Base-by-base conservation (phyloP, 1,140 invertebrate species). In the Zaprionus ghesquierei region DNA sequence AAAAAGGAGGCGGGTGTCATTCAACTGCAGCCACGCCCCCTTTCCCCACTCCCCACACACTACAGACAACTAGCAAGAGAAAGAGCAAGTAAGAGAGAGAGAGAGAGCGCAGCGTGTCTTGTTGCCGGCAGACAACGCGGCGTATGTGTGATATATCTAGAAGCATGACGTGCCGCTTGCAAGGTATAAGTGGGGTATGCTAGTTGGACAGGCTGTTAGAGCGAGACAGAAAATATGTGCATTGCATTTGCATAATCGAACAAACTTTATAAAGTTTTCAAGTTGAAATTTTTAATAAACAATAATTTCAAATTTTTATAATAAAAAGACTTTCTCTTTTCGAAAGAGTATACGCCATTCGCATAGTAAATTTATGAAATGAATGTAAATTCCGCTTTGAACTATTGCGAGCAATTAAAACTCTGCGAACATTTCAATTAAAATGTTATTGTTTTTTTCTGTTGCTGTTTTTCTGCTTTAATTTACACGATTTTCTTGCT, bases 121-220 rank as follows among this genome's bases (percentile, higher is more conserved):
- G 15, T 41, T 20, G 70, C 58, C 70, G 80, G 60, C 78, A 76
- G 78, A 78, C 82, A 63, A 76, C 38, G 69, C 65, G 75, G 71
- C 82, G 79, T 77, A 87, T 79, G 79, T 51, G 82, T 70, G 41
- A 81, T 86, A 55, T 69, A 69, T 69, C 5, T 12, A 69, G 1
- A 3, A 25, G 9, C 15, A 22, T 46, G 41, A 41, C n/a, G 6
- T 2, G 35, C 35, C 13, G 33, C 10, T 35, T 33, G 12, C 31
- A 35, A 13, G 33, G 38, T 18, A 44, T 15, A 2, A 41, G 1
- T 6, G 35, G 31, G 31, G 31, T 33, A 33, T 33, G 31, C 0
- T 33, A 13, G 3, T 12, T 12, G 4, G 13, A 3, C 12, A 35
- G 13, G 33, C 33, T 5, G 13, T 5, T 0, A 13, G 33, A 6